Conservation (phyloP, 2,888 invertebrate genomes). For the Lydus trimaculatus region DNA sequence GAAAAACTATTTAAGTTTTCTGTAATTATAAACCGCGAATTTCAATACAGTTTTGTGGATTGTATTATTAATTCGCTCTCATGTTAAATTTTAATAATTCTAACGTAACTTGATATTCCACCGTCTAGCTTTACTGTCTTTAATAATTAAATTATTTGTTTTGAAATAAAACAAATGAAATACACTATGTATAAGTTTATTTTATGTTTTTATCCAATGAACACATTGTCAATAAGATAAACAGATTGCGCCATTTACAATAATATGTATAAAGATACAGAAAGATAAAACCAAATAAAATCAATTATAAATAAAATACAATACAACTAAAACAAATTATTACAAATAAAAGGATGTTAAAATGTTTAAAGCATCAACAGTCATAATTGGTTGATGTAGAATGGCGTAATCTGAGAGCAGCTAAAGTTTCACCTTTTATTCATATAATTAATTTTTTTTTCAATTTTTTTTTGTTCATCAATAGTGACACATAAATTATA, state of each 20-base stretch:
- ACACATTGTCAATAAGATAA: conserved; percentile 59
- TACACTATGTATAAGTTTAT: conserved; percentile 52
- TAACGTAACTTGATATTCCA: no score
- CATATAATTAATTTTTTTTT: background rate
- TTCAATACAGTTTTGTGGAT: background rate
- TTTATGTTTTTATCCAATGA: conserved; percentile 59
- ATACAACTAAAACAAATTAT: conserved; percentile 8
- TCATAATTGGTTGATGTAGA: conserved; percentile 57
- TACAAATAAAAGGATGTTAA: conserved; percentile 40
- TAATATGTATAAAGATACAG: conserved; percentile 18
- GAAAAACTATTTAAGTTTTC: background rate
- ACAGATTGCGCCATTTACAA: conserved; percentile 59
- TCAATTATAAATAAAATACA: conserved; percentile 14
- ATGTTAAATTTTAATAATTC: no score
- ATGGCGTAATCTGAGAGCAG: conserved; percentile 57
- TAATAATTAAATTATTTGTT: background rate
- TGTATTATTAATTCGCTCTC: no score
- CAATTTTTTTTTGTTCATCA: conserved; percentile 4
- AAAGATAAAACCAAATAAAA: conserved; percentile 22
- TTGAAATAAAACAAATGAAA: background rate
- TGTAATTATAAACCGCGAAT: background rate
- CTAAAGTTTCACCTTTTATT: conserved; percentile 35
- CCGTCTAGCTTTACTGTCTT: no score
- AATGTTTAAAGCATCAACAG: conserved; percentile 51
- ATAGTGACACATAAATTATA: conserved; percentile 51